These are phyloP conservation scores for Nebria brevicollis DNA, from an alignment of 2,888 invertebrate genomes.

Conservation along the genomic window DNA sequence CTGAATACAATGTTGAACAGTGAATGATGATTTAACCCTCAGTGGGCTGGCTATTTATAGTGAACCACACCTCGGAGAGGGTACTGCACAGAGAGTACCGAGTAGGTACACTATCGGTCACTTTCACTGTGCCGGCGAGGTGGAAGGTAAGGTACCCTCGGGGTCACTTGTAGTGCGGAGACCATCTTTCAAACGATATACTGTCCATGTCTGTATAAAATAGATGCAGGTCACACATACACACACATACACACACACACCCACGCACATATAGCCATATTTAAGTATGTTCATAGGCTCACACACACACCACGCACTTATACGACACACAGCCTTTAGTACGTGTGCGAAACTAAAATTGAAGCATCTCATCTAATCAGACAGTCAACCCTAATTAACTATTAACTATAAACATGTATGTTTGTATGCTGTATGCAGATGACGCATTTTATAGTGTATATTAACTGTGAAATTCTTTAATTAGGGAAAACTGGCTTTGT, in stretches of 20 bases:
- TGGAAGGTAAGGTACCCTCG: conserved; percentile 5
- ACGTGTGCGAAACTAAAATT: too few relatives aligned
- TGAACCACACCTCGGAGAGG: conserved; percentile 46
- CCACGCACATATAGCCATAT: too few relatives aligned
- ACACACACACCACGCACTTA: too few relatives aligned
- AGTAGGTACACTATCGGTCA: conserved; percentile 33
- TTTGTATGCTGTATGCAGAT: not conserved
- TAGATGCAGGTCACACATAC: conserved; percentile 5
- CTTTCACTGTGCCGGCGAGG: conserved; percentile 36
- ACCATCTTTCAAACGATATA: conserved; percentile 34
- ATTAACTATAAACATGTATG: not conserved
- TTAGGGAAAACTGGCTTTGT: too few relatives aligned
- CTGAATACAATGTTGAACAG: conserved; percentile 22
- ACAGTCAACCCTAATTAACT: too few relatives aligned
- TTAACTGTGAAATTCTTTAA: too few relatives aligned
- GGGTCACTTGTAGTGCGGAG: conserved; percentile 40
- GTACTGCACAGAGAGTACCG: conserved; percentile 26
- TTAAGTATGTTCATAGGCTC: too few relatives aligned
- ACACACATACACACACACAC: not conserved
- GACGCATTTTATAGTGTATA: too few relatives aligned
- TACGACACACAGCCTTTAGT: too few relatives aligned
- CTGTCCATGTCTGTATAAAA: not conserved
- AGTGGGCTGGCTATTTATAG: conserved; percentile 33
- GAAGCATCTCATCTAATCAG: too few relatives aligned
- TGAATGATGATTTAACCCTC: conserved; percentile 41